These are phyloP conservation scores for Bibio marci DNA, from an alignment of 2,888 invertebrate genomes.

Conservation along the genomic window DNA sequence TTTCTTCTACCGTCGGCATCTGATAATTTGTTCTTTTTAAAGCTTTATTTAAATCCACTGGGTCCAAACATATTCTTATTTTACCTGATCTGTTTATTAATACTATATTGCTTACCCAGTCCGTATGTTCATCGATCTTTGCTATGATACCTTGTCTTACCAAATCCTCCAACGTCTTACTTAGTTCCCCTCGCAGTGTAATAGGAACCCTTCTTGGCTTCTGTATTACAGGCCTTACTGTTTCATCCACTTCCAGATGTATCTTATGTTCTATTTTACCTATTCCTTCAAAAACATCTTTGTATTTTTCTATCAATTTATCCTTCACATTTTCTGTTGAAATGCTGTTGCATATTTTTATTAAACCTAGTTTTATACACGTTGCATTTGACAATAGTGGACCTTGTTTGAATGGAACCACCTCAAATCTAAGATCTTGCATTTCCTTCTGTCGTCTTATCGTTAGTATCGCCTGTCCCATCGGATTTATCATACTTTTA, in stretches of 20 bases:
- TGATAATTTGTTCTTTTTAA: conserved; percentile 11
- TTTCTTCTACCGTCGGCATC: conserved; percentile 13
- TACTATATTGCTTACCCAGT: conserved; percentile 9
- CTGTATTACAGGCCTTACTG: neutral
- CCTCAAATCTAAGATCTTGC: no score
- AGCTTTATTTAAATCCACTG: conserved; percentile 12
- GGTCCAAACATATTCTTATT: conserved; percentile 15
- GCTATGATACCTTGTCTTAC: conserved; percentile 3
- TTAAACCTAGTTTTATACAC: conserved; percentile 7
- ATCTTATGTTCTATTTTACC: neutral
- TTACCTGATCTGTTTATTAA: conserved; percentile 14
- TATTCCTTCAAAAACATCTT: neutral
- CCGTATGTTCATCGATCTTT: conserved; percentile 8
- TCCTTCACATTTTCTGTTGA: conserved; percentile 5
- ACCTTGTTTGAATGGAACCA: no score
- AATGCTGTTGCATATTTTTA: conserved; percentile 1
- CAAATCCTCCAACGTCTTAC: conserved; percentile 1
- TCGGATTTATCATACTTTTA: no score
- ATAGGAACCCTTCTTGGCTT: conserved; percentile 2
- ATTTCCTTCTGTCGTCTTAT: no score
- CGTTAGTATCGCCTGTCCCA: no score
- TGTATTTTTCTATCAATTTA: conserved; percentile 2
- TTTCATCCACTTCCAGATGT: neutral
- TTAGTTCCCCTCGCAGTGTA: conserved; percentile 1
- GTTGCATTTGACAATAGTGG: no score